phyloP scores from a whole-genome alignment of 2,888 invertebrate genomes.

The Proisotoma minuta region DNA sequence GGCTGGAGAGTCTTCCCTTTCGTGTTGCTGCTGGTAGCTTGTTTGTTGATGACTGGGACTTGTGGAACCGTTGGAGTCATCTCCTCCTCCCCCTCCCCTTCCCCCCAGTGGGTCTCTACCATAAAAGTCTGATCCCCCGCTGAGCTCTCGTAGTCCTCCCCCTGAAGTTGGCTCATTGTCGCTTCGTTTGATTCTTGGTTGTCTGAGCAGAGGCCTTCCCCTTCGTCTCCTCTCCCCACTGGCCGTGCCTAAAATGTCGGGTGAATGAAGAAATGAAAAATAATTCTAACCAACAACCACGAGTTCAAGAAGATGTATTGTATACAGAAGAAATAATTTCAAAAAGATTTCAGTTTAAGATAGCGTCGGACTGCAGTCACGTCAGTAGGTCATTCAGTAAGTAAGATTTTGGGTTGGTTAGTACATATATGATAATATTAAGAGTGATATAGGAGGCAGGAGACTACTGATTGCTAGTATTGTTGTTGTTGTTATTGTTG shows the following conservation, averaged over 20 bases:
- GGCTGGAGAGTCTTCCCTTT: constrained; percentile 15
- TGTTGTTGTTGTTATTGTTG: too few relatives aligned
- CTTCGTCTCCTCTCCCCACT: constrained; percentile 50
- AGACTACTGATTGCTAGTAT: constrained; percentile 35
- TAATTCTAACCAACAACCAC: too few relatives aligned
- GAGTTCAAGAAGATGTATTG: too few relatives aligned
- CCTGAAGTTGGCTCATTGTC: constrained; percentile 39
- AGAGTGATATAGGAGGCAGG: too few relatives aligned
- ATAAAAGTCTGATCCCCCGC: neutral
- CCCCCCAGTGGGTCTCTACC: constrained; percentile 22
- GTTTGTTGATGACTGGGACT: neutral
- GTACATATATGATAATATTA: constrained; percentile 6
- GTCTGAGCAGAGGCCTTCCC: constrained; percentile 62
- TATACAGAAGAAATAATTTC: too few relatives aligned
- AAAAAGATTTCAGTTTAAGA: too few relatives aligned
- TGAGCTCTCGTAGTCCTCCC: constrained; percentile 19
- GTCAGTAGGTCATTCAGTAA: too few relatives aligned
- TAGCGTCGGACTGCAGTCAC: too few relatives aligned
- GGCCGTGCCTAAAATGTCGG: too few relatives aligned
- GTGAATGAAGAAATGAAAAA: too few relatives aligned
- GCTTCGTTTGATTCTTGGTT: constrained; percentile 59
- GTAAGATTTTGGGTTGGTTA: neutral
- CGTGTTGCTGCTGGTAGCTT: constrained; percentile 31
- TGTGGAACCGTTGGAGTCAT: neutral
- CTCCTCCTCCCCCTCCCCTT: constrained; percentile 3